phyloP scores from a whole-genome alignment of 2,888 invertebrate species.

The Coleophora deauratella region DNA sequence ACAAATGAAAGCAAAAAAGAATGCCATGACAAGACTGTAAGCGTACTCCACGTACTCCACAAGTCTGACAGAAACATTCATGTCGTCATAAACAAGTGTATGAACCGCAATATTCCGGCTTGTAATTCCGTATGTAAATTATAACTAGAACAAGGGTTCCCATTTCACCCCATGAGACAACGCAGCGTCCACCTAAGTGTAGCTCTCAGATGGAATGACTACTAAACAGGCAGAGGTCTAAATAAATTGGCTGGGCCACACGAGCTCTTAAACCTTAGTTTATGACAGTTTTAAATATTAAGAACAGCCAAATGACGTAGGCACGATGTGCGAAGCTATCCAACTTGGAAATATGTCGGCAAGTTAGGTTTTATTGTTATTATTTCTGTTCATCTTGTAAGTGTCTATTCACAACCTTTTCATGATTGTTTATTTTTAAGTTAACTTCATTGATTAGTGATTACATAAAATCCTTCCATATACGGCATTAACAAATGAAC shows the following conservation, averaged over 20 bases:
- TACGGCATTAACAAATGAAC: too few species aligned
- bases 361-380: background rate
- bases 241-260: constrained; percentile 24
- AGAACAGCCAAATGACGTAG: constrained; percentile 27
- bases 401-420: too few species aligned
- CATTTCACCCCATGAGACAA: constrained; percentile 54
- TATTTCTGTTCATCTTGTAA: background rate
- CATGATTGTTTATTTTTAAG: too few species aligned
- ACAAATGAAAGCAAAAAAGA: too few species aligned
- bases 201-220: constrained; percentile 20
- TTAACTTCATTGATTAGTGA: too few species aligned
- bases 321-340: constrained; percentile 1
- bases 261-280: constrained; percentile 42
- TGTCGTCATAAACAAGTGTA: constrained; percentile 44
- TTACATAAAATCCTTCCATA: too few species aligned
- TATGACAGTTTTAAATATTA: constrained; percentile 62
- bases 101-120: constrained; percentile 55
- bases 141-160: constrained; percentile 59
- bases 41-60: too few species aligned
- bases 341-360: background rate
- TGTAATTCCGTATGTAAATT: constrained; percentile 72
- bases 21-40: too few species aligned
- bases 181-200: constrained; percentile 24
- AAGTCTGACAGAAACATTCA: constrained; percentile 7
- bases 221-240: constrained; percentile 15